Base-by-base conservation (phyloP, 2,888 invertebrate genomes). In the Cetonia aurata region DNA sequence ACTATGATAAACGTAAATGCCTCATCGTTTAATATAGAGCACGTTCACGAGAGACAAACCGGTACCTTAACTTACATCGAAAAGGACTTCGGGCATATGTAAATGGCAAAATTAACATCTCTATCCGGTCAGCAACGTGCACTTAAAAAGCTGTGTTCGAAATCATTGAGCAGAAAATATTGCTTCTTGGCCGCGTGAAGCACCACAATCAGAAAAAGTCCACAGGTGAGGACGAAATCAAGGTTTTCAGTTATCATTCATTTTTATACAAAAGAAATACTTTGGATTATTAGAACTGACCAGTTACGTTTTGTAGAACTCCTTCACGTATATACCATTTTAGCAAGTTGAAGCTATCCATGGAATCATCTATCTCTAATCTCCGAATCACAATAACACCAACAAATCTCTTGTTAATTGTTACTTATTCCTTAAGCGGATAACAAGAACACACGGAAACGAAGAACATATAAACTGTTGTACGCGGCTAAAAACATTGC, bases 81-180 rank as follows among this genome's bases (percentile, higher is more conserved):
- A 42, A 57, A 42, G 42, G 42, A 41, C 41, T 57, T 41, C 13
- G 57, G 41, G 57, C 57, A 42, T 57, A 42, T 42, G 57, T 44
- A 59, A 59, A 59, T 44, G 59, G 44, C 19, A 42, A 59, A 44
- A 59, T 59, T 59, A 59, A 59, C 59, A 59, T 59, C 42, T 57
- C 19, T 42, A 57, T 59, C 12, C 17, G 44, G 19, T 19, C 19
- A 6, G 42, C 13, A 9, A 25, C 53, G 53, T 10, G 25, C 3
- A 37, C 9, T 53, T 53, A 53, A 25, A 25, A 25, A 3, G 9
- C n/a, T 53, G 12, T 19, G 25, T 53, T 6, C 17, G 53, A 53
- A 25, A 53, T 25, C 31, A 25, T 17, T 31, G 25, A 25, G 31
- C 10, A 53, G 19, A 53, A 53, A 53, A 31, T 19, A 53, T 10